Evolutionary conservation across 2,797 vertebrate species (phyloP), one percentile per base, ranked within the genome.

Genomic region (Choloepus didactylus): DNA sequence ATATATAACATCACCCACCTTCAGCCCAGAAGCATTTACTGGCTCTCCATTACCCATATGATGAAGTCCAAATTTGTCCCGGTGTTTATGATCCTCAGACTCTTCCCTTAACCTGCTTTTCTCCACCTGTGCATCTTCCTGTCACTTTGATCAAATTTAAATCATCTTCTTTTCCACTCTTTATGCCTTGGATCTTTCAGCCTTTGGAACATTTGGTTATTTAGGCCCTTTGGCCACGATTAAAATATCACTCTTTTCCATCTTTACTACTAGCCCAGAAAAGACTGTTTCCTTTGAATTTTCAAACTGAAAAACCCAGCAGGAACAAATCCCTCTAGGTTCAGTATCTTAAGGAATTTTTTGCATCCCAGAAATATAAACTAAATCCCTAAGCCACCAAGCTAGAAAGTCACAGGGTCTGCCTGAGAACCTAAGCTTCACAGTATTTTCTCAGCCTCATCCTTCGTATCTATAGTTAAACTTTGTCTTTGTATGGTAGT

Each of bases 261-360:
- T 89, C 23, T 66, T 84, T 75, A 85, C 3, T 70, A 16, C 54
- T 41, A 76, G 0, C 9, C 54, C 23, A 77, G 49, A 81, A 29
- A 19, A 82, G 54, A 60, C 59, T 56, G 6, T n/a, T 88, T 82
- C 67, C 35, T 91, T 82, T 21, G 46, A 80, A 59, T 72, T 69
- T 4, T 91, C 54, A 56, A 56, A 92, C 2, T 75, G 60, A 64
- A 84, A 94, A 92, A 86, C 4, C 12, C 38, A 56, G 18, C 18
- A 56, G 54, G 54, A 56, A 56, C 54, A 56, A 56, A 76, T 69
- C n/a, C 49, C 38, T 77, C 9, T 15, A 83, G 19, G 19, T 23
- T 87, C 21, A 25, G 29, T 79, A 72, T 15, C 25, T 56, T 79
- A 41, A 92, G 73, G 49, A 85, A 73, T 10, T 19, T 62, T 60